Evolutionary conservation across 1,140 invertebrate genomes (phyloP), one percentile per base, ranked within the genome.

Genomic region (Aphidius ervi): DNA sequence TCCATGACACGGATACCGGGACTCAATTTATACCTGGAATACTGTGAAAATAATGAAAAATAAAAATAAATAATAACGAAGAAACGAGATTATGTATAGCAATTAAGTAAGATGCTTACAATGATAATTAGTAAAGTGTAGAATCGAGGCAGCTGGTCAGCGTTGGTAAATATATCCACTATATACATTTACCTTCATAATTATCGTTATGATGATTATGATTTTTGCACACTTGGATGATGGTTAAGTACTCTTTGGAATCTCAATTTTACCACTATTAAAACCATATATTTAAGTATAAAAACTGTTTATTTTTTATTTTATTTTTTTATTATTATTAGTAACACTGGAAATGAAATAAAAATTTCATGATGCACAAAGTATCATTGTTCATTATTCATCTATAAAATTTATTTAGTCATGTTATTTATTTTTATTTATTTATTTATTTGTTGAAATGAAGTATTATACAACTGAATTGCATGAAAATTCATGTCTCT

Each of bases 121-220:
- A 76, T 59, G 74, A 74, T 78, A 77, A 78, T 78, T 78, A 78
- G 73, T 68, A 63, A 64, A 7, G 39, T 31, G 23, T 31, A 70
- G 68, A 72, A 73, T 75, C 70, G 72, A 76, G 72, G 69, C 76
- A 78, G 74, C 72, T 78, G 76, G 76, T 52, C 64, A 68, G 74
- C 74, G 74, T 9, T 16, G 48, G 16, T 16, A 49, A 63, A 63
- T 63, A 58, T 41, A 48, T 5, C 46, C 20, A 43, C 49, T 58
- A 56, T 67, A 63, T 56, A 57, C 74, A 78, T 78, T 78, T 77
- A 78, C 72, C 73, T 75, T 74, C 70, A 73, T 78, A 75, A 78
- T 78, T 75, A 75, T 77, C 74, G 63, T 74, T 70, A 72, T 73
- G 75, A 76, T 77, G 69, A 76, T 78, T 76, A 78, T 76, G 69